Evolutionary conservation across 2,113 vertebrate genomes (phyloP), one percentile per base, ranked within the genome.

Genomic region (Platysteira castanea): DNA sequence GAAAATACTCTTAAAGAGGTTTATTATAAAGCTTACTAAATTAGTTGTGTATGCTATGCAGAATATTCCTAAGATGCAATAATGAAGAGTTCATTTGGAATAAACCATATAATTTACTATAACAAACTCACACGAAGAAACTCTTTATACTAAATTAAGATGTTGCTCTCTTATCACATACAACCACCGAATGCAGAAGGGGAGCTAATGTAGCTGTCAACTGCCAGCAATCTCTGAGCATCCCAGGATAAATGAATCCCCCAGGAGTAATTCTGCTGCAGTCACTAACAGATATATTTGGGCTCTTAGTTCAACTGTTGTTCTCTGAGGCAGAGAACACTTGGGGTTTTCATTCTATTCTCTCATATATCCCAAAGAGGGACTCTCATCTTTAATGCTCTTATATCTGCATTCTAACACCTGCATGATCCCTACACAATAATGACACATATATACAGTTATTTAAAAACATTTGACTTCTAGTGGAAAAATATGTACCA

Each of bases 221-320:
- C 88, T n/a, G 12, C 81, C 80, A 95, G 80, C 83, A 87, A 84
- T 90, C 89, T 95, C 74, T 82, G 47, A 54, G 71, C 53, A 46
- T 93, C 84, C 86, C 80, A 89, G 91, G 83, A 95, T 95, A 95
- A 96, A 97, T 95, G 59, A 95, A 92, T 89, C 93, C 60, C 86
- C 31, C 0, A 13, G 76, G 96, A 97, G 68, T 93, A 95, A 95
- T 96, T 95, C 89, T 90, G 86, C 89, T 95, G 95, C 95, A 96
- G 91, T 96, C 90, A 94, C 92, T 84, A 96, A 71, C 86, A 86
- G 76, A 96, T 94, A 92, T 84, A 90, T 96, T 91, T 88, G 85
- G 79, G 60, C 60, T 95, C 60, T 91, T 79, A 94, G 84, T 93
- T 92, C 93, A 96, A 78, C 60, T 86, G 68, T 81, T 95, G 90